phyloP scores from a whole-genome alignment of 2,888 invertebrate species.

The Amorpha juglandis region DNA sequence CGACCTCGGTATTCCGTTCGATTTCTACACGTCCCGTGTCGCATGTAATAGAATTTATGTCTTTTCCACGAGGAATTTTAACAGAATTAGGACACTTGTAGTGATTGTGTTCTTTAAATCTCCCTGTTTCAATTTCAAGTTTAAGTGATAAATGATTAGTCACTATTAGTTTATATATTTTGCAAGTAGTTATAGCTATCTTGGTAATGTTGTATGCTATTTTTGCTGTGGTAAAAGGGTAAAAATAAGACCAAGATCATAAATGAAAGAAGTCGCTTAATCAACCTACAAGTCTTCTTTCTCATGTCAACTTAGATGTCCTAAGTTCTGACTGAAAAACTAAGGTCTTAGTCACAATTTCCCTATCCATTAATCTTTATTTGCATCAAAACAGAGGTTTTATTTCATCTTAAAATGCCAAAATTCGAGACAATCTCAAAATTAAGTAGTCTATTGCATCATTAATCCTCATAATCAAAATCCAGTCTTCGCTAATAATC shows the following conservation, averaged over 20 bases:
- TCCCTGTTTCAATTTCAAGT: conserved; percentile 35
- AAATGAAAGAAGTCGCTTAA: no score
- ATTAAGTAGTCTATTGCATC: background rate
- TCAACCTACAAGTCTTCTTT: no score
- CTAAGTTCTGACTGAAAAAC: no score
- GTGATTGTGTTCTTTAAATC: conserved; percentile 33
- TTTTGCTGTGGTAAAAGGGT: no score
- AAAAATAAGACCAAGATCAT: no score
- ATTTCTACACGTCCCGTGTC: conserved; percentile 50
- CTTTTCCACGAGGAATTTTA: conserved; percentile 48
- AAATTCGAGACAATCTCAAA: background rate
- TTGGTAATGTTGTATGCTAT: no score
- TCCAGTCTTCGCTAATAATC: conserved; percentile 4
- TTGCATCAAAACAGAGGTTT: no score
- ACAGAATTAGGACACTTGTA: conserved; percentile 48
- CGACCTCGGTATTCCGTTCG: conserved; percentile 27
- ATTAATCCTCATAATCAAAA: conserved; percentile 11
- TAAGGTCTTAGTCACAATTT: no score
- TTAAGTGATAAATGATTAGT: background rate
- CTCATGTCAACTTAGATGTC: no score
- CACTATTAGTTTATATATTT: background rate
- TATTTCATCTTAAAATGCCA: no score
- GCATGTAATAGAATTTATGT: conserved; percentile 64
- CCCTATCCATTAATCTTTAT: no score
- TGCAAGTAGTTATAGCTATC: background rate